Percentiles rank a stretch among this genome's conserved stretches.
Conservation (phyloP, 2,888 invertebrate species). For the Caenorhabditis doughertyi region DNA sequence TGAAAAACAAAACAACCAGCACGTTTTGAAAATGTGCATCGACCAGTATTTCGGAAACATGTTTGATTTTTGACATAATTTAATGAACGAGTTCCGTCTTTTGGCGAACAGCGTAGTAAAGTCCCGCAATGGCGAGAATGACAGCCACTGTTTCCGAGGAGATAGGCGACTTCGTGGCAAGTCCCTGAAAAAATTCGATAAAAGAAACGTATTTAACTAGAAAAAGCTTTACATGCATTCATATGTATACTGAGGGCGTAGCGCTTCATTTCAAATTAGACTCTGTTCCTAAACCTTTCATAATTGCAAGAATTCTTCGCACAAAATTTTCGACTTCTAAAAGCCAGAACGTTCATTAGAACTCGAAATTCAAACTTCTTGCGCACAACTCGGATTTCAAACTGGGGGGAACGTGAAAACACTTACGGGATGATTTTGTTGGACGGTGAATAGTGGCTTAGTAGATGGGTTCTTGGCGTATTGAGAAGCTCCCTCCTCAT, state of each 20-base stretch:
- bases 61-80: slow-evolving; percentile 19
- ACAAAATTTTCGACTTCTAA: too few species aligned
- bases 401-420: too few species aligned
- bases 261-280: too few species aligned
- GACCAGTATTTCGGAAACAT: slow-evolving; percentile 42
- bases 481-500: slow-evolving; percentile 93
- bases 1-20: slow-evolving; percentile 33
- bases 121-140: slow-evolving; percentile 69
- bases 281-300: too few species aligned
- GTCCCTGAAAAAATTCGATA: slow-evolving; percentile 69
- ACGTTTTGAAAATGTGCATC: slow-evolving; percentile 18
- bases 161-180: slow-evolving; percentile 75
- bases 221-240: too few species aligned
- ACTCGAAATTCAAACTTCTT: too few species aligned
- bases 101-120: slow-evolving; percentile 78
- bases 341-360: too few species aligned
- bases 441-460: slow-evolving; percentile 88
- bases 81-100: slow-evolving; percentile 74
- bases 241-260: too few species aligned
- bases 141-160: slow-evolving; percentile 78
- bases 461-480: slow-evolving; percentile 88
- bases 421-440: slow-evolving; percentile 87
- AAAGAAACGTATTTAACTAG: background rate
- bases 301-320: too few species aligned
- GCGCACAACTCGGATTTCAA: too few species aligned